Evolutionary conservation across 2,797 vertebrate species (phyloP).

Genomic region (Molothrus aeneus): DNA sequence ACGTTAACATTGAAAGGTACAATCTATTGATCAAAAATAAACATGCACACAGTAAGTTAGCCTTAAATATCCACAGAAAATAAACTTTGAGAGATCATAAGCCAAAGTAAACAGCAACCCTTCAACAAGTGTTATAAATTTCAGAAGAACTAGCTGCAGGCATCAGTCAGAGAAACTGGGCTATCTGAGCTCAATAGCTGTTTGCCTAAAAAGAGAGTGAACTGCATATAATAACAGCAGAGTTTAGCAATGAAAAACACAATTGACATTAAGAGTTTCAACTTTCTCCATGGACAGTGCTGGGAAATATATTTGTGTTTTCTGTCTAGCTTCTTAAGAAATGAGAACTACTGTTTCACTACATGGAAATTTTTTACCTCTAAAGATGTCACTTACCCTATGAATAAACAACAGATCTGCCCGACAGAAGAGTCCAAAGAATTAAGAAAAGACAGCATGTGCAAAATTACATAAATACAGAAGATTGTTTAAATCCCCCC

Average conservation of each 20-base stretch:
- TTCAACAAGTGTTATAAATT: not conserved
- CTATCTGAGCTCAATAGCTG: not conserved
- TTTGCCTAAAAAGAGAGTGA: not conserved
- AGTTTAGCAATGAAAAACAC: not conserved
- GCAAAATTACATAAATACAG: not conserved
- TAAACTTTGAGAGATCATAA: not conserved
- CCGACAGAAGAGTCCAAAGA: not conserved
- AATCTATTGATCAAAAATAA: not conserved
- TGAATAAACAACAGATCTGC: not conserved
- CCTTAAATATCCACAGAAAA: not conserved
- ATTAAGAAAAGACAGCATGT: not conserved
- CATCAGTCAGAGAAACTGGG: not conserved
- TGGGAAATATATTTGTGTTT: not conserved
- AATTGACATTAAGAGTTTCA: not conserved
- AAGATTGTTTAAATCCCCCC: not conserved
- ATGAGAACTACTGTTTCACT: not conserved
- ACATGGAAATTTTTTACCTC: not conserved
- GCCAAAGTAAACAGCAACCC: not conserved
- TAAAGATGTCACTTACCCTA: not conserved
- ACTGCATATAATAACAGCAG: not conserved
- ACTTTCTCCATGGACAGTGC: not conserved
- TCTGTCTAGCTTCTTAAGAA: not conserved
- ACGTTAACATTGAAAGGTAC: not conserved
- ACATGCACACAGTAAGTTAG: not conserved
- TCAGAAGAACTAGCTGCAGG: not conserved